Conservation (phyloP, 2,113 vertebrate species). For the Poecile atricapillus region DNA sequence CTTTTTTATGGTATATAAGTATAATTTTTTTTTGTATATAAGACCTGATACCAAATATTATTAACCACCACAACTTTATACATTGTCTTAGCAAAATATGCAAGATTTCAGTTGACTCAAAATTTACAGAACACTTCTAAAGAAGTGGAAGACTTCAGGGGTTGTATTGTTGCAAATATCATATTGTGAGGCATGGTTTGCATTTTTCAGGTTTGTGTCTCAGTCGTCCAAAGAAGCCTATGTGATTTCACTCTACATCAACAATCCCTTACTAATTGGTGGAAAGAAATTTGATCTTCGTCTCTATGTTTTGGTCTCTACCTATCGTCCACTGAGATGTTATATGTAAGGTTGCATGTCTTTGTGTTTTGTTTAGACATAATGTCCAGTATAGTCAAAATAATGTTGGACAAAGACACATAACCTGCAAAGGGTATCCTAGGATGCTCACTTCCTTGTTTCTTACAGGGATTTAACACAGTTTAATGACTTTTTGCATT, state of each 20-base stretch:
- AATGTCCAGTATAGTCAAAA: neutral
- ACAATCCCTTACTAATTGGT: slow-evolving; percentile 91
- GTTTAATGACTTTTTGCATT: slow-evolving; percentile 4
- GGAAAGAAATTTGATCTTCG: slow-evolving; percentile 98
- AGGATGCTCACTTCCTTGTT: neutral
- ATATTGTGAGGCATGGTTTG: neutral
- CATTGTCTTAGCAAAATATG: neutral
- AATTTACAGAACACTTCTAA: neutral
- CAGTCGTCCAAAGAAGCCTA: slow-evolving; percentile 91
- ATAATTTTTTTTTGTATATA: neutral
- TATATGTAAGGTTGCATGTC: slow-evolving; percentile 83
- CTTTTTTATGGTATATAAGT: neutral
- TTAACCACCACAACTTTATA: neutral
- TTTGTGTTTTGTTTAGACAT: neutral
- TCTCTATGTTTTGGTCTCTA: slow-evolving; percentile 92
- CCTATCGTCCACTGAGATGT: slow-evolving; percentile 91
- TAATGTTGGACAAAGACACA: neutral
- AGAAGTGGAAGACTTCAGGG: neutral
- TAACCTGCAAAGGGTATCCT: neutral
- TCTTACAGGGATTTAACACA: neutral
- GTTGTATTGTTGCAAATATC: neutral
- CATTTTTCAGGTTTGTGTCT: slow-evolving; percentile 82
- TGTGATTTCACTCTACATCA: slow-evolving; percentile 96
- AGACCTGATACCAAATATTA: neutral
- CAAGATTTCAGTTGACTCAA: neutral